Conservation (phyloP, 2,797 vertebrate species). For the Graptemys geographica region DNA sequence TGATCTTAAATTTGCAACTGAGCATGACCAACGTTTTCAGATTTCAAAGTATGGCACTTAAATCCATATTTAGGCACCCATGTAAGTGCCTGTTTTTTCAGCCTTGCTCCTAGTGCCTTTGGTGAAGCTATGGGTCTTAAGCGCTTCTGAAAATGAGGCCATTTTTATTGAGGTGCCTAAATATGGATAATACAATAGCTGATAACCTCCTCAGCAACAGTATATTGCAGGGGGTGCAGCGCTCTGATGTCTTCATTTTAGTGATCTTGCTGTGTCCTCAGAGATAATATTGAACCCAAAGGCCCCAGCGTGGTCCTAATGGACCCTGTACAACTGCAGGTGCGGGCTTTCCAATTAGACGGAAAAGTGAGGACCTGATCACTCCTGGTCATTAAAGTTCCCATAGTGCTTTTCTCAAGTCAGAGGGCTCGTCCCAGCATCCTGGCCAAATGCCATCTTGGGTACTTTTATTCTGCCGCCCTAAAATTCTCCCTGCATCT, state of each 20-base stretch:
- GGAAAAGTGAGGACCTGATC: too few relatives aligned
- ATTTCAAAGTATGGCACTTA: rapidly evolving
- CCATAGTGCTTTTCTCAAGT: neutral
- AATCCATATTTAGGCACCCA: neutral
- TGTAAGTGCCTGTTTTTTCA: too few relatives aligned
- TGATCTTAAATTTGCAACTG: neutral
- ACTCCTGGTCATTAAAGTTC: neutral
- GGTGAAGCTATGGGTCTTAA: too few relatives aligned
- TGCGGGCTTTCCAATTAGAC: neutral
- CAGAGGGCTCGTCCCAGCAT: neutral
- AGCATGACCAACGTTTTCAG: rapidly evolving
- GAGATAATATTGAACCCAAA: neutral
- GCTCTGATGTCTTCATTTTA: too few relatives aligned
- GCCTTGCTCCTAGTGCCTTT: neutral
- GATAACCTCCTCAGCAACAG: neutral
- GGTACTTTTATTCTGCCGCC: neutral
- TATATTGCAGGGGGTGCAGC: neutral
- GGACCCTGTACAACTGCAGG: neutral
- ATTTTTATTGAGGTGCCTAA: neutral
- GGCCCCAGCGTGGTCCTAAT: neutral
- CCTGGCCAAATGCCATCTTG: neutral
- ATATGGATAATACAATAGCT: neutral
- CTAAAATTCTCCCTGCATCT: neutral
- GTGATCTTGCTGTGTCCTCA: neutral
- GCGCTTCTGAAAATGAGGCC: neutral